Percentiles rank a stretch among this genome's conserved stretches.
phyloP scores from a whole-genome alignment of 2,888 invertebrate genomes.

The Scaptomyza cyrtandrae region DNA sequence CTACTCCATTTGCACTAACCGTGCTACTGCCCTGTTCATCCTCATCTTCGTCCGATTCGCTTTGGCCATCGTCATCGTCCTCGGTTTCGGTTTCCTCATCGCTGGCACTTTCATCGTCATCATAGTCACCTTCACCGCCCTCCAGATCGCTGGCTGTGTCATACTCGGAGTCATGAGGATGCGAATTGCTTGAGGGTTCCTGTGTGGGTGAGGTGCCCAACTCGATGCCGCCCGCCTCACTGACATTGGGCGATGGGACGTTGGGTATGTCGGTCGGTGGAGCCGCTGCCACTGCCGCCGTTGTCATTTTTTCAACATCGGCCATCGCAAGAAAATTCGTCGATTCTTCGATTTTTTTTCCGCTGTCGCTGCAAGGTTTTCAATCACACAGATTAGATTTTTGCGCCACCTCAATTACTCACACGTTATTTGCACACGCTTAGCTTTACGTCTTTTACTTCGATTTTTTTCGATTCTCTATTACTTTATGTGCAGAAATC shows the following conservation, averaged over 20 bases:
- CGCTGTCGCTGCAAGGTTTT: slow-evolving; percentile 42
- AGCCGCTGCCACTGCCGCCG: slow-evolving; percentile 43
- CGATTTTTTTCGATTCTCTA: slow-evolving; percentile 5
- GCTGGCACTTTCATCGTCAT: slow-evolving; percentile 73
- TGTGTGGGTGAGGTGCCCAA: slow-evolving; percentile 83
- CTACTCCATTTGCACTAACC: slow-evolving; percentile 87
- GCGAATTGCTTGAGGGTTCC: slow-evolving; percentile 83
- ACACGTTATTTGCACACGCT: slow-evolving; percentile 25
- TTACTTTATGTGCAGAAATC: slow-evolving; percentile 29
- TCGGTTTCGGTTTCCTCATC: slow-evolving; percentile 73
- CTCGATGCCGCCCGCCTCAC: slow-evolving; percentile 61
- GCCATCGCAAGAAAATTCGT: slow-evolving; percentile 77
- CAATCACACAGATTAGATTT: slow-evolving; percentile 36
- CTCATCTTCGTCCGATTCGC: slow-evolving; percentile 71
- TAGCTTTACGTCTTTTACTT: slow-evolving; percentile 1
- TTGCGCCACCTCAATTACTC: slow-evolving; percentile 27
- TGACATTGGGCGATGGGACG: slow-evolving; percentile 58
- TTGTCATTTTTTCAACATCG: slow-evolving; percentile 82
- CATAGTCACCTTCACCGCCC: slow-evolving; percentile 83
- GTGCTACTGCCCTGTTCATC: slow-evolving; percentile 84
- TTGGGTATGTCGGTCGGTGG: slow-evolving; percentile 71
- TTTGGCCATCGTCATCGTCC: slow-evolving; percentile 69
- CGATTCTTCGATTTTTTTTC: slow-evolving; percentile 56
- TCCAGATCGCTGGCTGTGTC: slow-evolving; percentile 85
- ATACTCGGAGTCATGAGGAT: slow-evolving; percentile 84